phyloP scores from a whole-genome alignment of 1,140 invertebrate species.

The Cydia amplana region DNA sequence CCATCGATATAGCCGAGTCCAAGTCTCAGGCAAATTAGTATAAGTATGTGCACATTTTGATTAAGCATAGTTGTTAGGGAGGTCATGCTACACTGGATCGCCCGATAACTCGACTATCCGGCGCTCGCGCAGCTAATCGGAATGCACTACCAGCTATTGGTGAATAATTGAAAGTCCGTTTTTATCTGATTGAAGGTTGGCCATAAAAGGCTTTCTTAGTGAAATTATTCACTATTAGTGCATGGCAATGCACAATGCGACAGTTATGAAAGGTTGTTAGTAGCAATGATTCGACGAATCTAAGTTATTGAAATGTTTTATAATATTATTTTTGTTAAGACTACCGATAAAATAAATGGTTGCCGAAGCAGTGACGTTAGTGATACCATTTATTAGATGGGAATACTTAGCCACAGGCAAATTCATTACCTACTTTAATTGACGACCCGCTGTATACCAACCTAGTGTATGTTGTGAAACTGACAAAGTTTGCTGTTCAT shows the following conservation, averaged over 20 bases:
- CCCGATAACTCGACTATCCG: neutral
- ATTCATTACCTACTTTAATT: too few species aligned
- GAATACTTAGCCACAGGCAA: too few species aligned
- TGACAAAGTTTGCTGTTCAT: too few species aligned
- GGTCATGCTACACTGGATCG: neutral
- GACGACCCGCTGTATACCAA: too few species aligned
- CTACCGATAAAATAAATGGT: neutral
- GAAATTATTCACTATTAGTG: constrained; percentile 31
- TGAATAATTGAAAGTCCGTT: constrained; percentile 28
- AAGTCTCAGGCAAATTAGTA: neutral
- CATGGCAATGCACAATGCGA: constrained; percentile 9
- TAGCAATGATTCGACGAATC: neutral
- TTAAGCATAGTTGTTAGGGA: neutral
- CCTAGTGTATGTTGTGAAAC: too few species aligned
- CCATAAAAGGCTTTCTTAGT: constrained; percentile 23
- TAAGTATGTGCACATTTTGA: neutral
- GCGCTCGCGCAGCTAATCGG: neutral
- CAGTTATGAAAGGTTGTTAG: constrained; percentile 10
- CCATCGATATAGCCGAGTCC: constrained; percentile 18
- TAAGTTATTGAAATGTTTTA: neutral
- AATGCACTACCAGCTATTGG: neutral
- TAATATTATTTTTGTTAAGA: neutral
- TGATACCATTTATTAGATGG: too few species aligned
- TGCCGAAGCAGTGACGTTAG: too few species aligned
- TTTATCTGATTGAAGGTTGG: constrained; percentile 27